Evolutionary conservation across 2,113 vertebrate species (phyloP).

Genomic region (Myxocyprinus asiaticus): DNA sequence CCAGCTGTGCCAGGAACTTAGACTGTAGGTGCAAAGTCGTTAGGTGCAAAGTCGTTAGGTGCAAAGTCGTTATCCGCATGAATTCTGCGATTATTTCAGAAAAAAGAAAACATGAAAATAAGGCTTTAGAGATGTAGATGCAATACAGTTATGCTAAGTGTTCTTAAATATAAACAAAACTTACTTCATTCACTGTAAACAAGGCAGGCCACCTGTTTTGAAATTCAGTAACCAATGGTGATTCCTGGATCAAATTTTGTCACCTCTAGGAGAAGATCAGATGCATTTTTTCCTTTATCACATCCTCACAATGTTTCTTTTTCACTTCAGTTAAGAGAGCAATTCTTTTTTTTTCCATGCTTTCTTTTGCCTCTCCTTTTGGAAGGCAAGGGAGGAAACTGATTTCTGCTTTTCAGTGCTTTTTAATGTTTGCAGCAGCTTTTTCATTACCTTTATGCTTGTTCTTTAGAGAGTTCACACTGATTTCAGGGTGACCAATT

Average conservation of each 20-base stretch:
- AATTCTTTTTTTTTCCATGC: constrained; percentile 2
- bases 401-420: too few species aligned
- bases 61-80: background rate
- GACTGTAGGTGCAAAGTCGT: too few species aligned
- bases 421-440: constrained; percentile 22
- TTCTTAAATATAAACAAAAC: too few species aligned
- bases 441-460: constrained; percentile 46
- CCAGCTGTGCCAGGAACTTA: background rate
- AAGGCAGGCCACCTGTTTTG: too few species aligned
- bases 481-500: background rate
- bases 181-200: too few species aligned
- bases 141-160: too few species aligned
- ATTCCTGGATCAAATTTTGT: background rate
- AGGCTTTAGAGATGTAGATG: too few species aligned
- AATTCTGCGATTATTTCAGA: background rate
- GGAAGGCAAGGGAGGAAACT: background rate
- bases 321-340: constrained; percentile 44
- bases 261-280: constrained; percentile 1
- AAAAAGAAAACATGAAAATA: background rate
- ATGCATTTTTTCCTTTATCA: background rate
- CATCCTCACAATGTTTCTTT: background rate
- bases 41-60: background rate
- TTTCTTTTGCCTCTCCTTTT: background rate
- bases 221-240: too few species aligned
- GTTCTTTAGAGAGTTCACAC: constrained; percentile 45